Evolutionary conservation across 2,797 vertebrate species (phyloP).

Genomic region (Linurgus olivaceus): DNA sequence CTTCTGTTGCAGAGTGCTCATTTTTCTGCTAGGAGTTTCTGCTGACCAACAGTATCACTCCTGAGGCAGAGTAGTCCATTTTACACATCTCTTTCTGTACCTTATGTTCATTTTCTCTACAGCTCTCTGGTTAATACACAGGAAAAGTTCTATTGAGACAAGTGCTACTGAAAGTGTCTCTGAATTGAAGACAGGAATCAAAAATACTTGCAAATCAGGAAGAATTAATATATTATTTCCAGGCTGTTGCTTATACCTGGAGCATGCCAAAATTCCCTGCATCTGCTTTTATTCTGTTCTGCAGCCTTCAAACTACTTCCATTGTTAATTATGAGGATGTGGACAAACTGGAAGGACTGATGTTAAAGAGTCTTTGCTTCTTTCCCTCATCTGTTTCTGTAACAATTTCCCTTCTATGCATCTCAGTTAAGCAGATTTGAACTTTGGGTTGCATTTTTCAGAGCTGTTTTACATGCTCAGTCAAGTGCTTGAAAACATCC

Average conservation of each 20-base stretch:
- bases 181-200: neutral
- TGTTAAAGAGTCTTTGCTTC: neutral
- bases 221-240: neutral
- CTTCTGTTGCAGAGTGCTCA: neutral
- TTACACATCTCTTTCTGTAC: neutral
- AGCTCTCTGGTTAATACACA: neutral
- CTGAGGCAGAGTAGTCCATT: neutral
- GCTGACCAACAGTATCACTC: neutral
- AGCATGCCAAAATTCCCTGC: neutral
- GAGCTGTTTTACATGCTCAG: neutral
- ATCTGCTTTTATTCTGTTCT: neutral
- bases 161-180: neutral
- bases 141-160: neutral
- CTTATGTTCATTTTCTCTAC: neutral
- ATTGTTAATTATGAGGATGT: neutral
- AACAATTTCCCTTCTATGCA: neutral
- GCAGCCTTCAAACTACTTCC: neutral
- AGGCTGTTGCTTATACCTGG: neutral
- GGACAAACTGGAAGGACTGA: neutral
- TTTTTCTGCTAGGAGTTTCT: neutral
- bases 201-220: neutral
- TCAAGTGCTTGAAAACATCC: neutral
- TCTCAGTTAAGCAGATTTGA: neutral
- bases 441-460: neutral
- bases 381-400: neutral